A percentile compares a stretch with the other conserved stretches of the same genome.
phyloP scores from a whole-genome alignment of 2,113 vertebrate species.

The Paratilapia polleni region DNA sequence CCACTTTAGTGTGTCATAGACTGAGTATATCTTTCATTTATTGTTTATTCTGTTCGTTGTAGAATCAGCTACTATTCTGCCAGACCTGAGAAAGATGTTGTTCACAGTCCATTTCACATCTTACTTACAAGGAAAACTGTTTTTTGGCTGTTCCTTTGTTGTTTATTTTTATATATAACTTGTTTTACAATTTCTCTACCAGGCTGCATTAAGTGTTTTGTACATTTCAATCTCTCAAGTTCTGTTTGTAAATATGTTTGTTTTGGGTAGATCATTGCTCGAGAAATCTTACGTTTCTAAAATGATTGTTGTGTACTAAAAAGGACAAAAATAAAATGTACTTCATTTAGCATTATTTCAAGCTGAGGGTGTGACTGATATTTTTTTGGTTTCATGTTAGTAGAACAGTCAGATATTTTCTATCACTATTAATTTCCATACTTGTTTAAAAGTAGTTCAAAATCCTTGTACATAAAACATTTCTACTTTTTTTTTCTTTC shows the following conservation, averaged over 20 bases:
- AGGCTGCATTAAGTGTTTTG: constrained; percentile 76
- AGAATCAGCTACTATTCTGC: constrained; percentile 43
- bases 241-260: constrained; percentile 84
- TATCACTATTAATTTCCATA: constrained; percentile 79
- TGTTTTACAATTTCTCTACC: constrained; percentile 59
- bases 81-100: constrained; percentile 49
- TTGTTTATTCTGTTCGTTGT: constrained; percentile 57
- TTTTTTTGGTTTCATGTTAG: constrained; percentile 77
- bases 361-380: constrained; percentile 76
- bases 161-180: constrained; percentile 60
- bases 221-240: constrained; percentile 76
- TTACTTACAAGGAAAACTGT: constrained; percentile 41
- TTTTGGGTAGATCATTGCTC: constrained; percentile 81
- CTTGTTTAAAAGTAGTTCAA: constrained; percentile 84
- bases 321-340: constrained; percentile 84
- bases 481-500: constrained; percentile 79
- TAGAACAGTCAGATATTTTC: constrained; percentile 79
- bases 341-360: constrained; percentile 83
- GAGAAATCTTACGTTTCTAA: constrained; percentile 83
- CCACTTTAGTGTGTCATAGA: constrained; percentile 48
- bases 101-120: constrained; percentile 52
- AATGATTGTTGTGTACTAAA: constrained; percentile 85
- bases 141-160: constrained; percentile 42
- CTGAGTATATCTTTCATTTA: constrained; percentile 44
- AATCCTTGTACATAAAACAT: constrained; percentile 79